Evolutionary conservation across 2,888 invertebrate genomes (phyloP).

Genomic region (Drosophila neoperkinsi): DNA sequence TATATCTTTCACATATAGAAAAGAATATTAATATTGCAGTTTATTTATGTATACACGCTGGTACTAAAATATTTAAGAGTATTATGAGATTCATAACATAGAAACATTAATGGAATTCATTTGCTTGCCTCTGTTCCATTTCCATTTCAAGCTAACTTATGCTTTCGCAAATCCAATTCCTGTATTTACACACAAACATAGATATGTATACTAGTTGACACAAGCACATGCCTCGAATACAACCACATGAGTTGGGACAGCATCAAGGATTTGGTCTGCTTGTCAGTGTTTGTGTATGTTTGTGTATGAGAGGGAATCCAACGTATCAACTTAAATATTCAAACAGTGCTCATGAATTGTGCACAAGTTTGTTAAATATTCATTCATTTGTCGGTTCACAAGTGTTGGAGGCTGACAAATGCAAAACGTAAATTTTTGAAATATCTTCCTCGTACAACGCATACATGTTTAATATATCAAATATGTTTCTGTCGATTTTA

Average conservation of each 20-base stretch:
- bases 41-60: neutral
- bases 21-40: neutral
- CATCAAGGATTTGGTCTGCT: conserved; percentile 12
- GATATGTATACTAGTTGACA: conserved; percentile 9
- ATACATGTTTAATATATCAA: conserved; percentile 5
- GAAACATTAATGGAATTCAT: conserved; percentile 5
- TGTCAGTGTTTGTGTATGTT: conserved; percentile 17
- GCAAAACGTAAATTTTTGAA: conserved; percentile 28
- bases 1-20: neutral
- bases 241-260: conserved; percentile 5
- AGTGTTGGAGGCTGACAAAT: conserved; percentile 45
- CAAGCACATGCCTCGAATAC: neutral
- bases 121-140: neutral
- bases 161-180: conserved; percentile 4
- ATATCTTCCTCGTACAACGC: conserved; percentile 17
- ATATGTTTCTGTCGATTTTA: neutral
- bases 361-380: conserved; percentile 75
- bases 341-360: conserved; percentile 63
- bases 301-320: conserved; percentile 13
- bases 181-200: neutral
- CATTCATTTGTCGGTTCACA: conserved; percentile 69
- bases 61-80: conserved; percentile 6
- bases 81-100: neutral
- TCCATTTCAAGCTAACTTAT: conserved; percentile 10
- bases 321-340: conserved; percentile 62